Base-by-base conservation (phyloP, 2,797 vertebrate species). In the Microhierax caerulescens region DNA sequence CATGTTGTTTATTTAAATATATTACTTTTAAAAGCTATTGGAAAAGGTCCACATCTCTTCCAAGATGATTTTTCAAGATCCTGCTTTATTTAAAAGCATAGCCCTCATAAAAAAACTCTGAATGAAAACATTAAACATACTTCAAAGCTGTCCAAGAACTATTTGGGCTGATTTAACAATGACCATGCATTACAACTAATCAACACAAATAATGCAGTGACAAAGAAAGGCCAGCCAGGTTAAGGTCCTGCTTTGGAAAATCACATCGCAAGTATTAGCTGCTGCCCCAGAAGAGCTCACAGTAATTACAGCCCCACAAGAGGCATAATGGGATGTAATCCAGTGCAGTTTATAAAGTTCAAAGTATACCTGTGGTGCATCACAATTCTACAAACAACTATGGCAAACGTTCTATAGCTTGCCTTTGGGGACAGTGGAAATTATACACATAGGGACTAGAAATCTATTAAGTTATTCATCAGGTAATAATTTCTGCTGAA, bases 381-480 rank as follows among this genome's bases (percentile, higher is more conserved):
- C 80, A 78, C 88, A 83, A 39, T 94, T 88, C 90, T 78, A 86
- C 95, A 87, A 94, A 97, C 94, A 96, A 27, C 93, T 43, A 36
- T 68, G 36, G 72, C 37, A 63, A 93, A 72, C 57, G 53, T 79
- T 80, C 70, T 54, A 64, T 14, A 65, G 78, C 85, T 95, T 94
- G 95, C 74, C 86, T 95, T 90, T 76, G 82, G 96, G 60, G 61
- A 78, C 8, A 87, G 89, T 11, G 48, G 48, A 87, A 84, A 92
- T 91, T 70, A 82, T 57, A 90, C 85, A 73, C 69, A 18, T 9
- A 32, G 84, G 63, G 13, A 43, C 57, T 47, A 67, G 84, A 85
- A 95, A 94, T 82, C 82, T 91, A 87, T 94, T 85, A 90, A 93
- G 92, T 65, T 68, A 75, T 94, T 96, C 92, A 89, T 86, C 86